A percentile compares a stretch with the other conserved stretches of the same genome.
Conservation (phyloP, 2,888 invertebrate species). For the Panopea generosa region DNA sequence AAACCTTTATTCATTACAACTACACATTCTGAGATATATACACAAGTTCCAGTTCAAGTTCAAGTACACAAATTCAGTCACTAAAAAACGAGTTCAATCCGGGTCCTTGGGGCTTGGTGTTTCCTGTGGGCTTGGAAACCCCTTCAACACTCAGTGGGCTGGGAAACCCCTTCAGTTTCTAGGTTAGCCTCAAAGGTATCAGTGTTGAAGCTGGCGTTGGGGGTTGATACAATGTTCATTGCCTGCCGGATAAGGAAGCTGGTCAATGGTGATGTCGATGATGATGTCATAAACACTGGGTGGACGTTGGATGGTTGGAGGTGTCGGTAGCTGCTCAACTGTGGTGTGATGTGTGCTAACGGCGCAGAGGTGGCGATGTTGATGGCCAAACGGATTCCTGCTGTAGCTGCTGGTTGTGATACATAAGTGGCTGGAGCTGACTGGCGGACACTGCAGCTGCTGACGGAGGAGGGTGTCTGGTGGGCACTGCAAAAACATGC, state of each 20-base stretch:
- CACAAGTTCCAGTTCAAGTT: slow-evolving; percentile 4
- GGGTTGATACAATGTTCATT: slow-evolving; percentile 32
- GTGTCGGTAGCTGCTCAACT: slow-evolving; percentile 21
- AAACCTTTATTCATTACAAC: slow-evolving; percentile 12
- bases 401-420: slow-evolving; percentile 32
- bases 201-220: slow-evolving; percentile 4
- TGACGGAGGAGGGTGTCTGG: slow-evolving; percentile 7
- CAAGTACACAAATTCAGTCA: slow-evolving; percentile 7
- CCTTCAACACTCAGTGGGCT: too few species aligned
- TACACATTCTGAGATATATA: slow-evolving; percentile 12
- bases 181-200: too few species aligned
- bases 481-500: slow-evolving; percentile 4
- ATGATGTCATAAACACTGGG: slow-evolving; percentile 17
- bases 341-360: slow-evolving; percentile 36
- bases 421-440: slow-evolving; percentile 16
- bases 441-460: slow-evolving; percentile 22
- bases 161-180: too few species aligned
- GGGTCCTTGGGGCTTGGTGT: slow-evolving; percentile 8
- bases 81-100: slow-evolving; percentile 7
- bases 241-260: slow-evolving; percentile 35
- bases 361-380: slow-evolving; percentile 38
- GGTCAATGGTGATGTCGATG: slow-evolving; percentile 27
- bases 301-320: slow-evolving; percentile 42
- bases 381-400: slow-evolving; percentile 38
- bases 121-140: background rate